These are phyloP conservation scores for Microcebus ravelobensis DNA, from an alignment of 2,113 vertebrate species.

Conservation along the genomic window DNA sequence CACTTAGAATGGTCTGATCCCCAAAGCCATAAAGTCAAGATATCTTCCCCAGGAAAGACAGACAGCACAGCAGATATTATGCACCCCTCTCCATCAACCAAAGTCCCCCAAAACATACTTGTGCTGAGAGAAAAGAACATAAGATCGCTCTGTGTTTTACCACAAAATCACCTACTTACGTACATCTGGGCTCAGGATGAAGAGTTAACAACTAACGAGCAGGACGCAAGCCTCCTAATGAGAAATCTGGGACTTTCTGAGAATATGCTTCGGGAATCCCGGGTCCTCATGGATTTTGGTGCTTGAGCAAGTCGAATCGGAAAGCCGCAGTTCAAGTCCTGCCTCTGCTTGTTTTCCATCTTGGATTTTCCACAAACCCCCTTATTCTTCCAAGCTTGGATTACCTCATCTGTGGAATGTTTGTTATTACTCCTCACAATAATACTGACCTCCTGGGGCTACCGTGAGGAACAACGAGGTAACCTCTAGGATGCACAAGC, in stretches of 20 bases:
- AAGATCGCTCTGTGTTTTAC: neutral
- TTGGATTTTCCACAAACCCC: neutral
- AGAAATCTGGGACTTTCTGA: neutral
- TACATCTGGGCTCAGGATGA: neutral
- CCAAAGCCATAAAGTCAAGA: neutral
- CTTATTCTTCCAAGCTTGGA: neutral
- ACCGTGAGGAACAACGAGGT: neutral
- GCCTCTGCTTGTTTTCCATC: neutral
- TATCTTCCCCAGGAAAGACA: neutral
- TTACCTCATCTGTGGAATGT: neutral
- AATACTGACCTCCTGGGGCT: rapidly evolving
- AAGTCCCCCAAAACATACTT: neutral
- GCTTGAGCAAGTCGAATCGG: rapidly evolving
- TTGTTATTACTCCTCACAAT: too few relatives aligned
- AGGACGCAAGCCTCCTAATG: neutral
- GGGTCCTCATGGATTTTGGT: neutral
- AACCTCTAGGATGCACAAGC: rapidly evolving
- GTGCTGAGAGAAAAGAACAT: neutral
- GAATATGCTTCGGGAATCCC: too few relatives aligned
- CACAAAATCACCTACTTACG: neutral
- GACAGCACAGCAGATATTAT: neutral
- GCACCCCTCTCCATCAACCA: too few relatives aligned
- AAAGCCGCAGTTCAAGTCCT: neutral
- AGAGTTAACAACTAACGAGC: neutral
- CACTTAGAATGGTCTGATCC: neutral